Percentiles rank a stretch among this genome's conserved stretches.
Conservation (phyloP, 2,797 vertebrate genomes). For the Characodon lateralis region DNA sequence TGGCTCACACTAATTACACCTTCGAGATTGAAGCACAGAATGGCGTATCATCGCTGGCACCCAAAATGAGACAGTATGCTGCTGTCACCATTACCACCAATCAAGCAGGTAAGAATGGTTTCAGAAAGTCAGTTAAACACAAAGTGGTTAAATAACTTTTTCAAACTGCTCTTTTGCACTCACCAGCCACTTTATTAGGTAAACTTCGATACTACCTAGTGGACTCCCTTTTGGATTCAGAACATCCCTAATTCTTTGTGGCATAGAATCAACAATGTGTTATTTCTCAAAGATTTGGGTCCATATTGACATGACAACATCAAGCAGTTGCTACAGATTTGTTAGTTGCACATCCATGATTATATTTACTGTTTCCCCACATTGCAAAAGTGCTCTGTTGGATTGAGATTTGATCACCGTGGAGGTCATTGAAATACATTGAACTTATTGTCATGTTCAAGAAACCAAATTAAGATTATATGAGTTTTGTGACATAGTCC, state of each 20-base stretch:
- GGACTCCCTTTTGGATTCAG: neutral
- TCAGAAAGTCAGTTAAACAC: slow-evolving; percentile 6
- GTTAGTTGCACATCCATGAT: neutral
- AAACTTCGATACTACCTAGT: neutral
- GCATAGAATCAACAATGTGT: neutral
- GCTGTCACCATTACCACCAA: slow-evolving; percentile 97
- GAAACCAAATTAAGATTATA: slow-evolving; percentile 1
- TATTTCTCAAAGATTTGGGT: neutral
- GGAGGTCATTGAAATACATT: neutral
- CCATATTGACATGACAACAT: neutral
- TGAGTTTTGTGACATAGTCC: slow-evolving; percentile 25
- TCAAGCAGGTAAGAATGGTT: slow-evolving; percentile 86
- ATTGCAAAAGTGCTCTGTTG: neutral
- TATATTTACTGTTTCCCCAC: neutral
- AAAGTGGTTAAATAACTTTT: neutral
- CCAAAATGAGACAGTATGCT: slow-evolving; percentile 86
- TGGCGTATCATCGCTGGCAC: slow-evolving; percentile 88
- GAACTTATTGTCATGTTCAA: neutral
- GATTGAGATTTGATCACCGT: no score
- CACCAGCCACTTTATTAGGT: neutral
- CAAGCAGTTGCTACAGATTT: neutral
- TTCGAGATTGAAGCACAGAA: slow-evolving; percentile 96
- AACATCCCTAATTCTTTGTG: neutral
- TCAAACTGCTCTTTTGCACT: neutral
- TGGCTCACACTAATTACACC: slow-evolving; percentile 98